phyloP scores from a whole-genome alignment of 2,113 vertebrate species.

The Amphilophus citrinellus region DNA sequence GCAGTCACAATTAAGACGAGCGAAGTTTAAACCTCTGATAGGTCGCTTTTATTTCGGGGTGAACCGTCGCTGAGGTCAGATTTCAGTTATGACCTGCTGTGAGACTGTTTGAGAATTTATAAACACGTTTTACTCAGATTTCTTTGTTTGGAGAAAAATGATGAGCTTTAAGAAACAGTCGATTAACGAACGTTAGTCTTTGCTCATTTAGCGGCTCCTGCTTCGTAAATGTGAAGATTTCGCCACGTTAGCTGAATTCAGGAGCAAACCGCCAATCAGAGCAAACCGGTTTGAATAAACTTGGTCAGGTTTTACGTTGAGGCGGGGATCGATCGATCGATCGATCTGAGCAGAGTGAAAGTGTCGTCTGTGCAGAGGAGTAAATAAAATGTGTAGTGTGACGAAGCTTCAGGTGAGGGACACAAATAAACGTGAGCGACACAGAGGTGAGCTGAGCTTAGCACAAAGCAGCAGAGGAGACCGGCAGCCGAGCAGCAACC shows the following conservation, averaged over 20 bases:
- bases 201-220: background rate
- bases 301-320: background rate
- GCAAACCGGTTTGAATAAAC: background rate
- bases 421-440: background rate
- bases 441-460: background rate
- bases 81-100: background rate
- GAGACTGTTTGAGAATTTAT: background rate
- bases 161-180: background rate
- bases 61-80: background rate
- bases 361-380: background rate
- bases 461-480: conserved; percentile 17
- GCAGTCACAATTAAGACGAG: no score
- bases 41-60: background rate
- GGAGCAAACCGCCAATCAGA: background rate
- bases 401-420: background rate
- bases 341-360: background rate
- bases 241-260: background rate
- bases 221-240: background rate
- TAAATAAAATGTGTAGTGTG: background rate
- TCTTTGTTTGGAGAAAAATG: background rate
- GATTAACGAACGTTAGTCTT: background rate
- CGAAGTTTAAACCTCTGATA: no score
- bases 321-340: background rate
- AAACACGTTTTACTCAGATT: no score
- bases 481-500: background rate